Evolutionary conservation across 92 coral and sea anemone species (phyloP).

Genomic region (Muricea muricata): DNA sequence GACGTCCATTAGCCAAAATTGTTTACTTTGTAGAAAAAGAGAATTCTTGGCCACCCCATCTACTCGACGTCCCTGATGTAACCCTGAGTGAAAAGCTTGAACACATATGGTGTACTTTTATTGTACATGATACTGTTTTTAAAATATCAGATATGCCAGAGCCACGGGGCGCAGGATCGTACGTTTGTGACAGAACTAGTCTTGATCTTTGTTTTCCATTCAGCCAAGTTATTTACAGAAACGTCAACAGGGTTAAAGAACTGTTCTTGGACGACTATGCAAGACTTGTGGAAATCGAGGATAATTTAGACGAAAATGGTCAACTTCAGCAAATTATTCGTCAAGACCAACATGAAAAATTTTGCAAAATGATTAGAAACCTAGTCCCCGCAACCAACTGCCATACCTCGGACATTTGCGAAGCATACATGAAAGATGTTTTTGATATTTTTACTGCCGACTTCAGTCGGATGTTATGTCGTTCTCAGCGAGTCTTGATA

Average conservation of each 20-base stretch:
- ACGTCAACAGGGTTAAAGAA: conserved; percentile 42
- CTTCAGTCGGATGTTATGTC: conserved; percentile 48
- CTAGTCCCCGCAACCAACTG: conserved; percentile 56
- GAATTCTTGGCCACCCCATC: conserved; percentile 73
- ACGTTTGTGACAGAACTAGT: neutral
- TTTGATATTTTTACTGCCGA: conserved; percentile 73
- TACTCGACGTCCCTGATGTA: neutral
- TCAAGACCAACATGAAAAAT: conserved; percentile 50
- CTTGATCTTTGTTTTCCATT: conserved; percentile 30
- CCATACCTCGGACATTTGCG: neutral
- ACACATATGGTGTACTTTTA: conserved; percentile 4
- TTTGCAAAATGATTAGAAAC: conserved; percentile 63
- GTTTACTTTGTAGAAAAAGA: conserved; percentile 85
- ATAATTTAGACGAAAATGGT: conserved; percentile 70
- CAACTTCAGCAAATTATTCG: conserved; percentile 51
- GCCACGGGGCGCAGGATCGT: conserved; percentile 22
- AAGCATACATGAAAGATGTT: conserved; percentile 75
- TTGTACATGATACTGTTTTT: neutral
- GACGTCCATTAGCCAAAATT: conserved; percentile 80
- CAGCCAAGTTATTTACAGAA: conserved; percentile 27
- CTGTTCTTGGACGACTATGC: conserved; percentile 43
- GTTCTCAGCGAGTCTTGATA: conserved; percentile 63
- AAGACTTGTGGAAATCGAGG: conserved; percentile 60
- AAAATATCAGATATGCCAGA: conserved; percentile 28
- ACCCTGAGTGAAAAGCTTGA: neutral